These are phyloP conservation scores for Leucoma salicis DNA, from an alignment of 2,888 invertebrate genomes.

Conservation along the genomic window DNA sequence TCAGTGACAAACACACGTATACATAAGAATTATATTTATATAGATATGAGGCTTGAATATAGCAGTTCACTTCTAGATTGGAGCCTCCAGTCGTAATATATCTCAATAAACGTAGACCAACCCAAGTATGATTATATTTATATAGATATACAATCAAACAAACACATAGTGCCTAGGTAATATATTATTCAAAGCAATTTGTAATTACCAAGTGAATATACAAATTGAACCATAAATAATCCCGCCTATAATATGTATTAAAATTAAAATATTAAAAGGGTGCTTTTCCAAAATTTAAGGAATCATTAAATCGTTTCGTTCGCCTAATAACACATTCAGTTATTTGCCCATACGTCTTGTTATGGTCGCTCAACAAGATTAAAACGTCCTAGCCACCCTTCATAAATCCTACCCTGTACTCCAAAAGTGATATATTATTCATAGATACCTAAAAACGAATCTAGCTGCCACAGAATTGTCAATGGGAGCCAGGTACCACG, in stretches of 20 bases:
- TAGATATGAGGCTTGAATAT: too few species aligned
- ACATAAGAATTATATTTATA: too few species aligned
- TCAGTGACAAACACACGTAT: too few species aligned
- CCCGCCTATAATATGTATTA: constrained; percentile 55
- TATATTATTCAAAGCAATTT: constrained; percentile 20
- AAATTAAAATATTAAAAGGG: constrained; percentile 64
- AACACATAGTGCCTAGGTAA: background rate
- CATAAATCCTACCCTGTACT: constrained; percentile 71
- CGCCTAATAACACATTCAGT: constrained; percentile 73
- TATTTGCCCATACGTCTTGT: constrained; percentile 79
- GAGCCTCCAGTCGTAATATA: too few species aligned
- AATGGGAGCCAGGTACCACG: constrained; percentile 39
- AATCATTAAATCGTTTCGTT: constrained; percentile 68
- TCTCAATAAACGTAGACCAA: too few species aligned
- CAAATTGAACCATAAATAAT: constrained; percentile 44
- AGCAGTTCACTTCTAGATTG: too few species aligned
- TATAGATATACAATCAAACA: too few species aligned
- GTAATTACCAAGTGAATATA: constrained; percentile 28
- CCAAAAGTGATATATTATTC: constrained; percentile 72
- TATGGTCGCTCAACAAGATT: constrained; percentile 77
- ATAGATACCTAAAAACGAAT: constrained; percentile 70
- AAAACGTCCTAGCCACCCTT: constrained; percentile 73
- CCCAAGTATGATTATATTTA: too few species aligned
- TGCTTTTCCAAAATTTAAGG: constrained; percentile 60
- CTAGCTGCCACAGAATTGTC: constrained; percentile 61